Evolutionary conservation across 2,797 vertebrate genomes (phyloP), one percentile per base, ranked within the genome.

Genomic region (Manis pentadactyla): DNA sequence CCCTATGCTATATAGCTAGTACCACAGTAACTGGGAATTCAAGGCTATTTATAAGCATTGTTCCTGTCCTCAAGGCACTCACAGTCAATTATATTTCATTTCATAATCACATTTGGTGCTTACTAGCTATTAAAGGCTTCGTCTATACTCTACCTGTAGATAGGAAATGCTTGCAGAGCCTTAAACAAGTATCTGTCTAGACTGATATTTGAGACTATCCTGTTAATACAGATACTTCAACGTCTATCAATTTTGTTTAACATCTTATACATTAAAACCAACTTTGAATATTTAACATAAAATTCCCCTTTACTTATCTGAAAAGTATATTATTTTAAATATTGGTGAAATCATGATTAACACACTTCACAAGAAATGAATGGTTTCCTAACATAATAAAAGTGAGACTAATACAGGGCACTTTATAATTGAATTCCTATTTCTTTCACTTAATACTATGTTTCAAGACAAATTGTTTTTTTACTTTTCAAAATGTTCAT

Each of bases 31-130:
- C 37, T 23, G n/a, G 39, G 87, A 71, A 75, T 75, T 42, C 69
- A 81, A 85, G 79, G 46, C 39, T 87, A 57, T 86, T 92, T 77
- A 78, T 90, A 91, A 94, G 63, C 34, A 39, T 1, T n/a, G 68
- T 66, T 37, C 90, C 94, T 97, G 90, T 97, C 90, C 90, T 92
- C 87, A 83, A 96, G 64, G 87, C 34, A 93, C 81, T 90, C 92
- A 75, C 17, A 86, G 66, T 94, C 95, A 94, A 81, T 82, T 95
- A 87, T 94, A 92, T 49, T 86, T 85, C 93, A 92, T 49, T 86
- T 85, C 93, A 87, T 81, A 85, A 92, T 71, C 79, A 82, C 27
- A 95, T 57, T 59, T 86, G 82, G 84, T 74, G 49, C 39, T 88
- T 77, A 7, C 63, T 46, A 42, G 42, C 34, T 82, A 75, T 66